Base-by-base conservation (phyloP, 1,140 invertebrate species). In the Conus ventricosus region DNA sequence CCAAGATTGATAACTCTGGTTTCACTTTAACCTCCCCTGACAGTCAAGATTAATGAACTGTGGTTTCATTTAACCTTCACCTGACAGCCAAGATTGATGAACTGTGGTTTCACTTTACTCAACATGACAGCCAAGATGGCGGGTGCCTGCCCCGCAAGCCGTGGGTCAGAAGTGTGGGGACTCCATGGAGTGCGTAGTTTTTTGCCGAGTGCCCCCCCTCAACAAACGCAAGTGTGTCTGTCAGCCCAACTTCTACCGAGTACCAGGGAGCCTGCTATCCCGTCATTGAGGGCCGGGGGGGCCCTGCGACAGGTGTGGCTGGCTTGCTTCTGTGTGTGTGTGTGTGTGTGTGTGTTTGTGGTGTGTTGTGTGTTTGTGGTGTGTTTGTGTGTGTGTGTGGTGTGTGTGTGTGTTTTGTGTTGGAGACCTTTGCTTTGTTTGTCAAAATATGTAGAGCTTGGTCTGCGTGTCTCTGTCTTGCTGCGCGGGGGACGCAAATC, bases 161-260 rank as follows among this genome's bases (percentile, higher is more conserved):
- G 83, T 84, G 13, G 78, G 82, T 25, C 17, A 76, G 75, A 39
- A 57, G 5, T 90, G 89, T 53, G 25, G 39, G 39, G 84, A 86
- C 51, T 25, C 51, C 15, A 60, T 57, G 8, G 87, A 90, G 84
- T 90, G 89, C 20, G 84, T 88, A 15, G 75, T 15, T 15, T 15
- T 80, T 88, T 60, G 87, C 89, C 20, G 63, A 84, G 60, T 90
- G 89, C 53, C 84, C 87, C 84, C 87, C 53, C 71, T 78, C 51
- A 87, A 57, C 67, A 75, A 80, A 63, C 71, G 87, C 23, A 83
- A 63, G 55, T 90, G 89, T 55, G 71, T 51, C 2, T 90, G 89
- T 60, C 63, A 86, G 27, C n/a, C 54, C 84, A 85, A 85, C 75
- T 90, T 86, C 87, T 90, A 88, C 63, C 63, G 87, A 84, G 57